Percentiles rank a stretch among this genome's conserved stretches.
These are phyloP conservation scores for Tipula confusa DNA, from an alignment of 2,888 invertebrate genomes.

Conservation along the genomic window DNA sequence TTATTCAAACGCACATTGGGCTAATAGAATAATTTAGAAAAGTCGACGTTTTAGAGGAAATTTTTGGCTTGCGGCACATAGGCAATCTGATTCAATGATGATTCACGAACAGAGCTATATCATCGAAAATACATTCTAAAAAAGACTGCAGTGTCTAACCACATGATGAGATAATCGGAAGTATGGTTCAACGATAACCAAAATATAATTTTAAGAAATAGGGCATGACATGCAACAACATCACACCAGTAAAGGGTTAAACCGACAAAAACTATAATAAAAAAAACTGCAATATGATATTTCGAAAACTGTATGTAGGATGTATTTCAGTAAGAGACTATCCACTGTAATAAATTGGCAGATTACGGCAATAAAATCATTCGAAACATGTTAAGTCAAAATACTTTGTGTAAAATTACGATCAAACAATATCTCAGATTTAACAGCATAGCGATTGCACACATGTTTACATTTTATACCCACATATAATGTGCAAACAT, in stretches of 20 bases:
- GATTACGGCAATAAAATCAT: background rate
- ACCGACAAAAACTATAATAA: background rate
- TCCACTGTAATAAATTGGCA: background rate
- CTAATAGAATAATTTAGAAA: too few species aligned
- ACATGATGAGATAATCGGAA: background rate
- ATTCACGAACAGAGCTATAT: too few species aligned
- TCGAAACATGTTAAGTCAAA: background rate
- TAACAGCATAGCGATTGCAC: background rate
- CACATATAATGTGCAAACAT: background rate
- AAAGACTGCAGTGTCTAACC: too few species aligned
- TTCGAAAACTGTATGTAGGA: background rate
- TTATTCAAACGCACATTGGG: too few species aligned
- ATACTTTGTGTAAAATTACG: background rate
- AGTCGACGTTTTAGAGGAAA: too few species aligned
- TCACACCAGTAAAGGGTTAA: background rate
- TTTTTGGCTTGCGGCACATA: too few species aligned
- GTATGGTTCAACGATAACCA: background rate
- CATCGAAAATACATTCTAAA: too few species aligned
- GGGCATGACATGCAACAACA: background rate
- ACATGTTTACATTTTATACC: background rate
- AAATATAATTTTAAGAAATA: too few species aligned
- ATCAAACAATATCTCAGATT: background rate
- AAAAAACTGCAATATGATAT: background rate
- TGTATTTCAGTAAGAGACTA: background rate
- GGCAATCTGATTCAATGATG: too few species aligned